Conservation (phyloP, 2,113 vertebrate genomes). For the Oenanthe melanoleuca region DNA sequence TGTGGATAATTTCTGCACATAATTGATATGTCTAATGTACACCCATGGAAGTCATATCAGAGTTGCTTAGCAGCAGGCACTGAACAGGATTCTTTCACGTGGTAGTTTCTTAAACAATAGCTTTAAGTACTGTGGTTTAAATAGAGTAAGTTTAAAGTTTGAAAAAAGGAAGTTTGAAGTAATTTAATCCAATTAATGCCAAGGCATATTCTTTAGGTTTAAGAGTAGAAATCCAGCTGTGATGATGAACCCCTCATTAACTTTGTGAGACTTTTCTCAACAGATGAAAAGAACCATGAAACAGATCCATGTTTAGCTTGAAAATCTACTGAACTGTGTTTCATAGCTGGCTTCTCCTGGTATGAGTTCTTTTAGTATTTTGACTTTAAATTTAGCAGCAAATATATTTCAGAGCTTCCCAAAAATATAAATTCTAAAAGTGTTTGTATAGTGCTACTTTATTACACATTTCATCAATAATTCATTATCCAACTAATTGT, state of each 20-base stretch:
- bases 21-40: not conserved
- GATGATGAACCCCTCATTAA: not conserved
- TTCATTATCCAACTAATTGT: not conserved
- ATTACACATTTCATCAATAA: not conserved
- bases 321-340: not conserved
- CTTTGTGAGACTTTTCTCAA: not conserved
- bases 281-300: not conserved
- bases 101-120: not conserved
- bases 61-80: not conserved
- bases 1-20: not conserved
- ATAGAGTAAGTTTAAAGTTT: not conserved
- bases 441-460: not conserved
- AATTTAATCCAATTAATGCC: not conserved
- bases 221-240: not conserved
- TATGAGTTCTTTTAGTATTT: not conserved
- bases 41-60: not conserved
- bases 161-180: not conserved
- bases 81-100: not conserved
- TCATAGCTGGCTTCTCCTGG: not conserved
- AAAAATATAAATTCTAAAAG: not conserved
- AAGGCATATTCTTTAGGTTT: not conserved
- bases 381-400: not conserved
- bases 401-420: not conserved
- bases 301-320: not conserved
- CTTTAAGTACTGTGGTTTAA: not conserved